phyloP scores from a whole-genome alignment of 2,113 vertebrate species.

The Gopherus flavomarginatus region DNA sequence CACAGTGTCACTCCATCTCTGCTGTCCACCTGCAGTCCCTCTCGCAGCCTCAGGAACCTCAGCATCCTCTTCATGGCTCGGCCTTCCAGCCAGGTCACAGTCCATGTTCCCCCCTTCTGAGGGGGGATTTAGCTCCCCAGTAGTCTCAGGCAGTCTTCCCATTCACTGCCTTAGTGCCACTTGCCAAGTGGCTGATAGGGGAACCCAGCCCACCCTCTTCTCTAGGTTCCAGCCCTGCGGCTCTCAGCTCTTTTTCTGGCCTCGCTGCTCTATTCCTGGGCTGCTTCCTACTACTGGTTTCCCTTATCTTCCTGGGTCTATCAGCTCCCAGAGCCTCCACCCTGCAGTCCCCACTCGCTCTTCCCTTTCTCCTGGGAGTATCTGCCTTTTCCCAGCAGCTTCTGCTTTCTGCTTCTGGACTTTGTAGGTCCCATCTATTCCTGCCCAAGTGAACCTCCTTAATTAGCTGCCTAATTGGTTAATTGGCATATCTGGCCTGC shows the following conservation, averaged over 20 bases:
- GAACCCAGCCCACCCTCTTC: no score
- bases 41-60: no score
- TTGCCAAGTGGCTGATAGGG: no score
- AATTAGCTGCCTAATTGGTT: neutral
- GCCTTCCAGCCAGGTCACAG: no score
- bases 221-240: no score
- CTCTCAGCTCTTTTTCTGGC: neutral
- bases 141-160: no score
- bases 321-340: neutral
- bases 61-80: no score
- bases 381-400: neutral
- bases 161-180: no score
- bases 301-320: neutral
- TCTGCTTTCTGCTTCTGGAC: neutral
- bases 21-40: no score
- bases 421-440: neutral
- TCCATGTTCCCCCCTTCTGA: no score
- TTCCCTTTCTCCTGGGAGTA: neutral
- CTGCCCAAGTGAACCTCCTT: neutral
- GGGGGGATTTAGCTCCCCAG: no score
- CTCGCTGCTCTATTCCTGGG: neutral
- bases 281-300: neutral
- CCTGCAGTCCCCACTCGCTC: neutral
- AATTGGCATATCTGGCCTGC: neutral
- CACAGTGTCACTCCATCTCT: no score